A percentile compares a stretch with the other conserved stretches of the same genome.
Evolutionary conservation across 2,797 vertebrate genomes (phyloP).

Genomic region (Rhinichthys osculus): DNA sequence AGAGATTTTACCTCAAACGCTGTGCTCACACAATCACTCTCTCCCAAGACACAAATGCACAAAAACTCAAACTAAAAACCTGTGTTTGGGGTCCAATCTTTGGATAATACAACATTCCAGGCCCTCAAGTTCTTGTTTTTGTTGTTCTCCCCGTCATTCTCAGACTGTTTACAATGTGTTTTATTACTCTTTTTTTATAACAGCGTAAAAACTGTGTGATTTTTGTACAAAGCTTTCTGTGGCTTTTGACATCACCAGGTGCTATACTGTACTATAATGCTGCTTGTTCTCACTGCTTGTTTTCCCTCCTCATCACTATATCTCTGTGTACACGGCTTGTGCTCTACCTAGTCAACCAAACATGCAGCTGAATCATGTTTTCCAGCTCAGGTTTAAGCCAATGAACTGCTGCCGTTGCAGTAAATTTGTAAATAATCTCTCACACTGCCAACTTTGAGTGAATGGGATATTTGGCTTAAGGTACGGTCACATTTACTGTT

Average conservation of each 20-base stretch:
- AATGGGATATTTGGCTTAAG: background rate
- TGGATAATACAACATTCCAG: slow-evolving; percentile 55
- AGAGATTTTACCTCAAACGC: slow-evolving; percentile 47
- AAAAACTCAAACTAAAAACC: slow-evolving; percentile 29
- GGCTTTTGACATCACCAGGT: slow-evolving; percentile 60
- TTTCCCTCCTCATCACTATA: slow-evolving; percentile 32
- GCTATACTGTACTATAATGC: slow-evolving; percentile 60
- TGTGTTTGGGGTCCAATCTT: slow-evolving; percentile 46
- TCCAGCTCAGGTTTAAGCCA: slow-evolving; percentile 65
- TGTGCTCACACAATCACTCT: slow-evolving; percentile 44
- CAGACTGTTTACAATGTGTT: slow-evolving; percentile 64
- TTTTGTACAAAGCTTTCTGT: slow-evolving; percentile 57
- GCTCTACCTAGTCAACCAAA: slow-evolving; percentile 45
- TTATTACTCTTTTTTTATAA: slow-evolving; percentile 55
- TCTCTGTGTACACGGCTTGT: slow-evolving; percentile 31
- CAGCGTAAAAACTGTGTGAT: slow-evolving; percentile 52
- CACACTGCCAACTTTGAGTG: slow-evolving; percentile 45
- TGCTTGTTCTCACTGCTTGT: slow-evolving; percentile 57
- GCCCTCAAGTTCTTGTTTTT: slow-evolving; percentile 13
- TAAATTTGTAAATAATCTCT: slow-evolving; percentile 49
- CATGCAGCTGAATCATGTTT: slow-evolving; percentile 46
- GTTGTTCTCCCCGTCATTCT: slow-evolving; percentile 38
- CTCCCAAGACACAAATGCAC: slow-evolving; percentile 40
- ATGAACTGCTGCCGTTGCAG: slow-evolving; percentile 54
- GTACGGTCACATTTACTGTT: background rate